Conservation (phyloP, 2,113 vertebrate species). For the Onychostruthus taczanowskii region DNA sequence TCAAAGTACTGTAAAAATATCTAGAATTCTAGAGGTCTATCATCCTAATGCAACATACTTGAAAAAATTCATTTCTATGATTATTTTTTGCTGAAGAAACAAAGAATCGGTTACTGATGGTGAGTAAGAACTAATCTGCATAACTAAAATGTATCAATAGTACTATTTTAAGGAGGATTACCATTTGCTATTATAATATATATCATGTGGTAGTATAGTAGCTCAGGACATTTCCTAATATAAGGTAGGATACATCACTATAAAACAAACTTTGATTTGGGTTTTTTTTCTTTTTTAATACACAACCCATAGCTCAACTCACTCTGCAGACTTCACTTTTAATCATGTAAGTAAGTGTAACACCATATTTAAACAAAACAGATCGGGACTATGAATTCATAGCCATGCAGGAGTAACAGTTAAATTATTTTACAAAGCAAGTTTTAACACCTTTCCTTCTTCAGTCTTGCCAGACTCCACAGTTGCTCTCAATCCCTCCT, state of each 20-base stretch:
- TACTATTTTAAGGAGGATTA: background rate
- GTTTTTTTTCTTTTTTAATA: background rate
- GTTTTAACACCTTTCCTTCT: background rate
- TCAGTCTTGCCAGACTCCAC: background rate
- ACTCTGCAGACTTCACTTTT: background rate
- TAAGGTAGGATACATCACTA: background rate
- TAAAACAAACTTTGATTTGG: background rate
- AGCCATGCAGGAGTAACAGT: background rate
- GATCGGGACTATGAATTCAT: background rate
- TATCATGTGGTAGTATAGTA: background rate
- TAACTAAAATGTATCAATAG: background rate
- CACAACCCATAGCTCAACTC: background rate
- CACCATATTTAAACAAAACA: background rate
- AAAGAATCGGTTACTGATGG: background rate
- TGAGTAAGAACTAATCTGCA: background rate
- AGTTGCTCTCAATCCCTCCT: background rate
- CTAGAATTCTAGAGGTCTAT: background rate
- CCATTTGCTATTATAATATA: background rate
- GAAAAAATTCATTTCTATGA: background rate
- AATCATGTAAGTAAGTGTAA: background rate
- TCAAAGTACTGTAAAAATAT: background rate
- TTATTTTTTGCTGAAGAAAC: background rate
- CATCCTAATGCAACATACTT: background rate
- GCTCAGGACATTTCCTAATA: background rate
- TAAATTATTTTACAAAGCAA: background rate